A percentile compares a stretch with the other conserved stretches of the same genome.
phyloP scores from a whole-genome alignment of 2,888 invertebrate genomes.

The Tromatobia lineatoria region DNA sequence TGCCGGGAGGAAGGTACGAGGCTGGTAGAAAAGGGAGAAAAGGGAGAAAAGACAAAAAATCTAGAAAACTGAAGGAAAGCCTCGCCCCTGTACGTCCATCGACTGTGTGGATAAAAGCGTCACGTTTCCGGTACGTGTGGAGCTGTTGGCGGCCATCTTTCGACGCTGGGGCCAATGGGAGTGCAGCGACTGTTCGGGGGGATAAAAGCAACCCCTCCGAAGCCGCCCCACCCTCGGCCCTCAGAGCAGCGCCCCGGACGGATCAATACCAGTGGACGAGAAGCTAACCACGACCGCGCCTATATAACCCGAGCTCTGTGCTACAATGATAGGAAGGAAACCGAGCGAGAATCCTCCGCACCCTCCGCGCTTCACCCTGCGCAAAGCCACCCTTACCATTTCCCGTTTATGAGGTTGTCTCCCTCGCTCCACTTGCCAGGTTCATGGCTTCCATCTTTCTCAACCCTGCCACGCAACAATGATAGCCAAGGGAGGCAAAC shows the following conservation, averaged over 20 bases:
- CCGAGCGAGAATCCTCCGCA: slow-evolving; percentile 48
- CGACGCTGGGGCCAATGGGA: slow-evolving; percentile 78
- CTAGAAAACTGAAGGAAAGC: slow-evolving; percentile 67
- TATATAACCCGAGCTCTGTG: slow-evolving; percentile 62
- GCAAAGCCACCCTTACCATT: slow-evolving; percentile 46
- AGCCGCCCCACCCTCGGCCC: slow-evolving; percentile 78
- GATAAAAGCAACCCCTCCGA: slow-evolving; percentile 76
- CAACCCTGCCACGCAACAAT: slow-evolving; percentile 24
- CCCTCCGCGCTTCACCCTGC: slow-evolving; percentile 15
- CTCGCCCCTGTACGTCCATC: slow-evolving; percentile 68
- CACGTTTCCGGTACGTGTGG: slow-evolving; percentile 82
- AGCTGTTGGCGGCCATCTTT: slow-evolving; percentile 81
- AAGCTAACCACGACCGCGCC: slow-evolving; percentile 73
- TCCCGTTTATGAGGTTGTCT: slow-evolving; percentile 6
- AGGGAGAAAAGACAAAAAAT: slow-evolving; percentile 46
- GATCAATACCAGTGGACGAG: slow-evolving; percentile 80
- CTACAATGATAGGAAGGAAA: slow-evolving; percentile 62
- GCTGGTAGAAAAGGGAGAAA: slow-evolving; percentile 37
- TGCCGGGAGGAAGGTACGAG: slow-evolving; percentile 41
- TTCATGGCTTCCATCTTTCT: neutral
- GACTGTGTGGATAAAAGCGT: slow-evolving; percentile 74
- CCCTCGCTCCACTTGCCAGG: neutral
- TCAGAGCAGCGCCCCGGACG: slow-evolving; percentile 67
- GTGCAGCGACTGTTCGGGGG: slow-evolving; percentile 61
- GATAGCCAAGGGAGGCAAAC: slow-evolving; percentile 33